These are phyloP conservation scores for Bucco capensis DNA, from an alignment of 2,113 vertebrate species.

Conservation along the genomic window DNA sequence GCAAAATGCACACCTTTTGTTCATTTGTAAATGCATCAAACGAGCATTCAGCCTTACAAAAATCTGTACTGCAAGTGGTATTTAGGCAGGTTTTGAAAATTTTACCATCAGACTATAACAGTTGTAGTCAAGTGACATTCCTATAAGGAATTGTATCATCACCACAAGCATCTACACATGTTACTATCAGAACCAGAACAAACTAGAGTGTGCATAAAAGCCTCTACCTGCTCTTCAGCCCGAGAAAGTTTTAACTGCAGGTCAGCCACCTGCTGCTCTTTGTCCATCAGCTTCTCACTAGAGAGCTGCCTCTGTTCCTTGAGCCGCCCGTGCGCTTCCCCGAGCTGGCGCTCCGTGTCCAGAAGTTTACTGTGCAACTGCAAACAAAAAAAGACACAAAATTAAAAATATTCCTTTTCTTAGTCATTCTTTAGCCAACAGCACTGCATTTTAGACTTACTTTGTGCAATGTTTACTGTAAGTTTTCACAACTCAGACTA, in stretches of 20 bases:
- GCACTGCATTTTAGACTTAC: background rate
- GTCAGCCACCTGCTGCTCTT: slow-evolving; percentile 93
- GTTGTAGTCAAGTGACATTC: background rate
- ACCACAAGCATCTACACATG: background rate
- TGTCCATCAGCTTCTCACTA: slow-evolving; percentile 95
- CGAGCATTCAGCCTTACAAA: background rate
- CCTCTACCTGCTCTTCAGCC: slow-evolving; percentile 87
- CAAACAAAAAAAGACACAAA: background rate
- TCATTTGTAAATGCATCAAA: background rate
- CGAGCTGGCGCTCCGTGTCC: slow-evolving; percentile 91
- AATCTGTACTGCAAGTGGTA: background rate
- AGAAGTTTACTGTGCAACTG: slow-evolving; percentile 92
- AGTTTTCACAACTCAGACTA: background rate
- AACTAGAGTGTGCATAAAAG: background rate
- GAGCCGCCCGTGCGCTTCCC: slow-evolving; percentile 91
- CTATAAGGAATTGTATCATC: background rate
- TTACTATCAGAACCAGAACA: background rate
- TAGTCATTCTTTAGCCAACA: background rate
- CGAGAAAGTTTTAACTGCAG: slow-evolving; percentile 92
- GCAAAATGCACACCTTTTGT: background rate
- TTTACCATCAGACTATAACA: background rate
- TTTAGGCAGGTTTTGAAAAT: background rate
- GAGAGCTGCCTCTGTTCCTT: slow-evolving; percentile 98
- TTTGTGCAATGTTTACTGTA: background rate
- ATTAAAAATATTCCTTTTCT: background rate